These are phyloP conservation scores for Rhyacichthys aspro DNA, from an alignment of 2,797 vertebrate species.

Conservation along the genomic window DNA sequence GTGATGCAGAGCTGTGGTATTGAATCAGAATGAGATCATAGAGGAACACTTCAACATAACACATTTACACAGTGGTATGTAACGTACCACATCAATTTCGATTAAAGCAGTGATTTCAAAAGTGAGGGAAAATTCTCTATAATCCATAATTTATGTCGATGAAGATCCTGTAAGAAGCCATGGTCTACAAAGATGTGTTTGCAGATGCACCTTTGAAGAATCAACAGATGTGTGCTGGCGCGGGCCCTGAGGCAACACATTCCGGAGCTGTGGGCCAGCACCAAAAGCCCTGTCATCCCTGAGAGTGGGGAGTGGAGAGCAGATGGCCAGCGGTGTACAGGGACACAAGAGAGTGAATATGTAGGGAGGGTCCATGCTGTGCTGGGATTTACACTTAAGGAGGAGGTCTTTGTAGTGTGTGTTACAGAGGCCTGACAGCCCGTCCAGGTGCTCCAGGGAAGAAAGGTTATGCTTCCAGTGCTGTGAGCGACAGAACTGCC, in stretches of 20 bases:
- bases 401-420: conserved; percentile 22
- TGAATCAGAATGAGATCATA: too few species aligned
- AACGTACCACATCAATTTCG: not conserved
- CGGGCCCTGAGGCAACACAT: conserved; percentile 41
- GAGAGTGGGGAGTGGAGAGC: conserved; percentile 22
- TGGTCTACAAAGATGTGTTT: conserved; percentile 13
- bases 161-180: not conserved
- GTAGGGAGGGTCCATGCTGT: conserved; percentile 12
- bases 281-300: conserved; percentile 25
- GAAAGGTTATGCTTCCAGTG: not conserved
- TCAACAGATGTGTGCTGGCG: conserved; percentile 50
- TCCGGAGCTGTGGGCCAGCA: conserved; percentile 35
- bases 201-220: conserved; percentile 40
- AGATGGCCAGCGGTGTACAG: conserved; percentile 31
- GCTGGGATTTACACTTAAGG: conserved; percentile 18
- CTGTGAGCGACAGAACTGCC: not conserved
- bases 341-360: conserved; percentile 15
- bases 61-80: too few species aligned
- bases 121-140: not conserved
- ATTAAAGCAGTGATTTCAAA: not conserved
- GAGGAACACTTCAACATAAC: too few species aligned
- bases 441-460: conserved; percentile 5
- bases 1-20: too few species aligned
- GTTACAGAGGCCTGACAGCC: conserved; percentile 2
- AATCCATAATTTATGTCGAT: conserved; percentile 5